Evolutionary conservation across 2,797 vertebrate species (phyloP), one percentile per base, ranked within the genome.

Genomic region (Astyanax mexicanus): DNA sequence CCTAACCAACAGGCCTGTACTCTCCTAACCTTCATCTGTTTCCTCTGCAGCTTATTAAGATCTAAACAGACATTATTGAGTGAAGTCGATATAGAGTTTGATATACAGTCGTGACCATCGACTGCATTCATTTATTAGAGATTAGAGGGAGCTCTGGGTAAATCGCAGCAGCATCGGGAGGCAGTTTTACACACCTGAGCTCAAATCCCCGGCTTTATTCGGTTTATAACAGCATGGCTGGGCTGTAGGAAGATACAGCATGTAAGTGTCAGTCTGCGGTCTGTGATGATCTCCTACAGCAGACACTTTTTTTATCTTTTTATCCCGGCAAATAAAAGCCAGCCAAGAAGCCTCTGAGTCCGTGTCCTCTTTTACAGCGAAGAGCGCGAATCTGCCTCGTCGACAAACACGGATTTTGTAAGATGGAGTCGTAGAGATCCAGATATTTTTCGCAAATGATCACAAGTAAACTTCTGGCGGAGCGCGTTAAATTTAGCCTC

Each of bases 41-140:
- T 12, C 29, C 13, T n/a, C 11, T 54, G 23, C 25, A 44, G 32
- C 71, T 70, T 60, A 58, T 45, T 70, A 11, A 19, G n/a, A 23
- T 76, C 37, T 60, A 79, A 73, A 83, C 38, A 60, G 38, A 51
- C 6, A 17, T 54, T 72, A 69, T 42, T 42, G 38, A 45, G 29
- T 58, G 38, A 76, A 76, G 70, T 81, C 64, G 72, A 75, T 80
- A n/a, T n/a, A n/a, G n/a, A n/a, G n/a, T n/a, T n/a, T n/a, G n/a
- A n/a, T n/a, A n/a, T n/a, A 62, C 64, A 64, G 69, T 67, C 64
- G 17, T 58, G 69, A 64, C 73, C 54, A 61, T 81, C 45, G 66
- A 44, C 69, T 71, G 45, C 29, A 64, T 71, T 54, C 49, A 71
- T 79, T 83, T 79, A 74, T 81, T 67, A 62, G 62, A 81, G 73